Evolutionary conservation across 2,113 vertebrate genomes (phyloP), one percentile per base, ranked within the genome.

Genomic region (Psilopsiagon aymara): DNA sequence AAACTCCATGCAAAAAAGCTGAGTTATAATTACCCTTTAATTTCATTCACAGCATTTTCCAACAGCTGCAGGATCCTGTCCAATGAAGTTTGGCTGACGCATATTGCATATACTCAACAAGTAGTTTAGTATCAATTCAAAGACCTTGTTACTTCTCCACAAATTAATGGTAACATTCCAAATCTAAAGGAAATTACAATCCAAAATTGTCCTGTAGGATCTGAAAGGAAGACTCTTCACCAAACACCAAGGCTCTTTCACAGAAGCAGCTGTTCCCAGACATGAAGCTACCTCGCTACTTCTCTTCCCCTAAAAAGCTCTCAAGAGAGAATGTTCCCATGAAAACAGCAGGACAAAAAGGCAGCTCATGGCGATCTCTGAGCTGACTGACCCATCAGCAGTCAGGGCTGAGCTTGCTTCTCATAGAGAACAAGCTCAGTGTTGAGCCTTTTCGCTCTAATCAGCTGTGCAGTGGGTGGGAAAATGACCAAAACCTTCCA

Each of bases 1-100:
- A 88, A 91, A 77, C 37, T 24, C 49, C 23, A 35, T 11, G 4
- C 39, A 55, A 76, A 86, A 91, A 63, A 62, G 57, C 0, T 70
- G 31, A 92, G 46, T 51, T 82, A 67, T 75, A 91, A 84, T 47
- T 60, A 82, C 27, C 20, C 43, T 95, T 91, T 79, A 33, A 86
- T 60, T 88, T 92, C 19, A 91, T 77, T 81, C 69, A 63, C 59
- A 71, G 35, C 27, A 20, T 88, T 77, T 86, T 60, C 57, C 39
- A 86, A 44, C 52, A 82, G 37, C 82, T 90, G 64, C 23, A 75
- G 51, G 1, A 2, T 84, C 8, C 25, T 59, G 69, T 43, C 74
- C 33, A 77, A 31, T 74, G 51, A 76, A 49, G 49, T 80, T 7
- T 62, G 20, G 68, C 52, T 52, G 39, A 51, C 19, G 7, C 37